These are phyloP conservation scores for Morone chrysops DNA, from an alignment of 2,113 vertebrate genomes.

Conservation along the genomic window DNA sequence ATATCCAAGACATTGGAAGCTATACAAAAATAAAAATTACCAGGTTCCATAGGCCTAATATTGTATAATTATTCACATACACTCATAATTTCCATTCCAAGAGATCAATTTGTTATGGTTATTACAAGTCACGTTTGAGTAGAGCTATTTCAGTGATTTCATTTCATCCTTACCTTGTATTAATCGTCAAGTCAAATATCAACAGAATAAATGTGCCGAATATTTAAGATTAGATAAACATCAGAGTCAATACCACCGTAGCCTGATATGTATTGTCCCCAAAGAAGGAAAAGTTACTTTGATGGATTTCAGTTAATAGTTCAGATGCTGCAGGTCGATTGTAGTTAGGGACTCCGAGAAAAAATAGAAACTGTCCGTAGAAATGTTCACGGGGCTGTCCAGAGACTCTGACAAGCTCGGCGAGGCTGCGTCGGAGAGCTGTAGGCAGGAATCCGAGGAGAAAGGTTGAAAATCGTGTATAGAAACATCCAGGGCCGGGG, in stretches of 20 bases:
- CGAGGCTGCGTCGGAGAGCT: constrained; percentile 96
- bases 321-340: constrained; percentile 98
- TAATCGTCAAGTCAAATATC: constrained; percentile 83
- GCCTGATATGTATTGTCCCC: constrained; percentile 81
- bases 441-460: constrained; percentile 97
- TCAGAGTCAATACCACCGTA: constrained; percentile 72
- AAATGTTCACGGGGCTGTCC: constrained; percentile 97
- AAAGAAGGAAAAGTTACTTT: not conserved
- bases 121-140: constrained; percentile 65
- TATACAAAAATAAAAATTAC: constrained; percentile 99
- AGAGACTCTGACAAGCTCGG: constrained; percentile 96
- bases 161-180: constrained; percentile 80
- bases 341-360: constrained; percentile 98
- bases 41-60: constrained; percentile 87
- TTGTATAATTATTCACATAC: constrained; percentile 83
- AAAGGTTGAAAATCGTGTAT: constrained; percentile 97
- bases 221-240: no score
- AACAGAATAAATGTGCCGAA: constrained; percentile 84
- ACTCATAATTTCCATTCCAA: constrained; percentile 88
- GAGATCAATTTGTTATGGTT: constrained; percentile 83
- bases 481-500: constrained; percentile 95
- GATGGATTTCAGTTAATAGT: constrained; percentile 93
- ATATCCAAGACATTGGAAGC: constrained; percentile 94
- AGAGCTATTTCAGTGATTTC: constrained; percentile 69
- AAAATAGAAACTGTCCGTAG: constrained; percentile 97